Evolutionary conservation across 2,113 vertebrate species (phyloP), one percentile per base, ranked within the genome.

Genomic region (Brachypodius melanocephalos): DNA sequence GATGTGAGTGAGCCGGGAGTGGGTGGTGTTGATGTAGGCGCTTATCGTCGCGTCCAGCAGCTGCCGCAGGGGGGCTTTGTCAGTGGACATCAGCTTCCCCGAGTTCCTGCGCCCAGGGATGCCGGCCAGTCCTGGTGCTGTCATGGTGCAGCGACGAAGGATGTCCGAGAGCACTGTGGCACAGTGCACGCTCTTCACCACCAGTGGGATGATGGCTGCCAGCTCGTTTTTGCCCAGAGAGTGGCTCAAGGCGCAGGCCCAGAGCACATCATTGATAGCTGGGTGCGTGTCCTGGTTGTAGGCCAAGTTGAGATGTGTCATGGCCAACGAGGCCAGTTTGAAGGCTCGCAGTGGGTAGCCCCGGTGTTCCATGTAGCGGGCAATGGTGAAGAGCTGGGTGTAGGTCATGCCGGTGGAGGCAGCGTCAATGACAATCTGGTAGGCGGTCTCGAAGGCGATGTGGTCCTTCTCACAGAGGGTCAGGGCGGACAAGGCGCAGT

Each of bases 241-340:
- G 97, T 99, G 99, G 97, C 99, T 99, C 95, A 99, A 98, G 16
- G 99, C 99, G 21, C 99, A 99, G 22, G 99, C 99, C 99, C 99
- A 99, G 42, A 99, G 98, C 95, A 99, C 99, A 25, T 99, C 99
- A 3, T 99, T 99, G 97, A 99, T 99, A 96, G 99, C 99, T 0
- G 99, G 99, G 97, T 99, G 99, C 0, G 99, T 99, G 98, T 99
- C 99, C 98, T 99, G 99, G 98, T 99, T 99, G 97, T 99, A 99
- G 69, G 99, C 99, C 96, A 99, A 98, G 98, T 99, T 99, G 71
- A 99, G 99, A 97, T 99, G 99, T 3, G 98, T 99, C 99, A 99
- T 99, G 97, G 99, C 99, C 72, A 99, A 96, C 0, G 99, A 99
- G 75, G 99, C 99, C 97, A 99, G 96, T 97, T 99, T 99, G 97